These are phyloP conservation scores for Alligator sinensis DNA, from an alignment of 2,113 vertebrate species.

Conservation along the genomic window DNA sequence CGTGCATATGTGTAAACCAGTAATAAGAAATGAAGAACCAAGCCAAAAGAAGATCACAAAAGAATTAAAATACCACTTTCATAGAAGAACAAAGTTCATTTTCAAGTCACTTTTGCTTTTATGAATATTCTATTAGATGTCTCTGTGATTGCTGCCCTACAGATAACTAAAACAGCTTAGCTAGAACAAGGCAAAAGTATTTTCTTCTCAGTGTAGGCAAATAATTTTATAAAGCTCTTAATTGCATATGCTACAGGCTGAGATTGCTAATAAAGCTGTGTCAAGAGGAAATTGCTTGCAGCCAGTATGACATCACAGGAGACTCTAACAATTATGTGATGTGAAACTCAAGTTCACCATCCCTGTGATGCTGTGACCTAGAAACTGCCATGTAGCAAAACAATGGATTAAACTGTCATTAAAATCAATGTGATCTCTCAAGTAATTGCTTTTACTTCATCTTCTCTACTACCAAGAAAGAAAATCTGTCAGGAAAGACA, in stretches of 20 bases:
- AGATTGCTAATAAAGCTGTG: not conserved
- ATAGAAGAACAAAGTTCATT: not conserved
- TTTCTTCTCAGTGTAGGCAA: not conserved
- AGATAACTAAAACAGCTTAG: not conserved
- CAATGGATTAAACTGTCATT: not conserved
- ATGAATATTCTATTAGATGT: not conserved
- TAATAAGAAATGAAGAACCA: not conserved
- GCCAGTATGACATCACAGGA: not conserved
- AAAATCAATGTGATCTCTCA: not conserved
- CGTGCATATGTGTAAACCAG: not conserved
- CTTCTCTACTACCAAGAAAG: not conserved
- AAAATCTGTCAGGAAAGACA: not conserved
- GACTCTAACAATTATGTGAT: not conserved
- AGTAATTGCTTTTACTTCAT: conserved; percentile 3
- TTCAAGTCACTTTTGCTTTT: not conserved
- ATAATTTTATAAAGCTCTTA: not conserved
- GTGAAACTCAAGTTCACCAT: not conserved
- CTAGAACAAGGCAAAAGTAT: not conserved
- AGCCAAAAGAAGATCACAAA: not conserved
- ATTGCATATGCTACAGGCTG: not conserved
- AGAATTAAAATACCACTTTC: not conserved
- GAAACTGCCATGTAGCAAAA: not conserved
- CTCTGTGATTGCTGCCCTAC: not conserved
- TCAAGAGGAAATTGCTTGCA: not conserved
- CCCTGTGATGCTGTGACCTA: not conserved